These are phyloP conservation scores for Actinopyga echinites DNA, from an alignment of 53 echinoderm and acorn worm species.

Conservation along the genomic window DNA sequence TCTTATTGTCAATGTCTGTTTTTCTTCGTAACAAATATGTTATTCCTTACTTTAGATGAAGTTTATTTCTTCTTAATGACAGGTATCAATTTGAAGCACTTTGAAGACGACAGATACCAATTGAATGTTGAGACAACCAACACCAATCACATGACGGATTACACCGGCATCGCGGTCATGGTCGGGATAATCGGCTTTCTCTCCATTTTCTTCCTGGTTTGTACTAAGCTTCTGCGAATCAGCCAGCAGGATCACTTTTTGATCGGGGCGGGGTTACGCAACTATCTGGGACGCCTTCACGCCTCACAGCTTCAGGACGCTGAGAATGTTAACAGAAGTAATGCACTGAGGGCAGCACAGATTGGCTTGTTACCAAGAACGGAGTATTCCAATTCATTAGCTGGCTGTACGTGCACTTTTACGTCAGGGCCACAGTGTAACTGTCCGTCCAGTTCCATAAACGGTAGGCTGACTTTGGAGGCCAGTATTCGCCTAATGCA, in stretches of 20 bases:
- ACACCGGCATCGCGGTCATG: constrained; percentile 23
- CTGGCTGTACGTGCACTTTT: not conserved
- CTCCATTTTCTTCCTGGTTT: constrained; percentile 6
- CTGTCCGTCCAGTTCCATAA: not conserved
- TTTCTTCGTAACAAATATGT: no score
- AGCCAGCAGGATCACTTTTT: constrained; percentile 2
- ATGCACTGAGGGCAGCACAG: constrained; percentile 6
- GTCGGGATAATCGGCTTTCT: constrained; percentile 19
- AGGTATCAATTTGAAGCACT: not conserved
- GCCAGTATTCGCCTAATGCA: constrained; percentile 22
- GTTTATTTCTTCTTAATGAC: not conserved
- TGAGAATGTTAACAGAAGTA: not conserved
- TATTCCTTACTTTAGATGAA: no score
- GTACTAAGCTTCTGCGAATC: not conserved
- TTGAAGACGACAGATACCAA: constrained; percentile 2
- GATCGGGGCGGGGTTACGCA: not conserved
- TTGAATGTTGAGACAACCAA: not conserved
- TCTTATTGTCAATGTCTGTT: no score
- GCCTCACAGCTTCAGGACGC: constrained; percentile 1
- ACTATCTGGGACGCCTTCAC: constrained; percentile 2
- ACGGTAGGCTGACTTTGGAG: not conserved
- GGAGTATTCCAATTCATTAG: not conserved
- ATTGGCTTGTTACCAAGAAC: not conserved
- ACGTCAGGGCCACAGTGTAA: not conserved
- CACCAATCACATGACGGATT: constrained; percentile 1